Conservation (phyloP, 2,113 vertebrate genomes). For the Alectura lathami region DNA sequence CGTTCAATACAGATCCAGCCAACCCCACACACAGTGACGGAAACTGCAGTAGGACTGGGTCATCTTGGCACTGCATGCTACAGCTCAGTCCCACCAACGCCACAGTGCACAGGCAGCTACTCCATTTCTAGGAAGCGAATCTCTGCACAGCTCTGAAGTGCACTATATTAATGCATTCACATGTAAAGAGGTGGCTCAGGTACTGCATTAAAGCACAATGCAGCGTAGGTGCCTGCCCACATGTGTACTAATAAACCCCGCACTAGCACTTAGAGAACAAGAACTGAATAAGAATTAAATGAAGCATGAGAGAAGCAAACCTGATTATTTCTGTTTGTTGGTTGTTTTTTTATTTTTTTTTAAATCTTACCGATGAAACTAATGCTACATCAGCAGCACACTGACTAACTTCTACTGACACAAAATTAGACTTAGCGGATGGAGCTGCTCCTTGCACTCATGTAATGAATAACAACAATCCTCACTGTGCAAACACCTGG, state of each 20-base stretch:
- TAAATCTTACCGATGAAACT: background rate
- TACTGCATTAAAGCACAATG: background rate
- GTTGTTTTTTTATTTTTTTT: background rate
- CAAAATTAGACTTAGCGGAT: background rate
- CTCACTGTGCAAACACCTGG: background rate
- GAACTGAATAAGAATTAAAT: background rate
- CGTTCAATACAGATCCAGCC: background rate
- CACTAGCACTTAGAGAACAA: background rate
- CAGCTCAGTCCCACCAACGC: background rate
- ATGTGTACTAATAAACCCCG: conserved; percentile 31
- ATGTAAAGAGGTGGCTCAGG: conserved; percentile 10
- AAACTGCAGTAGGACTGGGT: background rate
- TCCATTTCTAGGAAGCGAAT: background rate
- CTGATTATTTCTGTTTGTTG: background rate
- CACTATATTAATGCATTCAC: background rate
- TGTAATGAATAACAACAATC: background rate
- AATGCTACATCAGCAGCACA: background rate
- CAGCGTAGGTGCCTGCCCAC: conserved; percentile 49
- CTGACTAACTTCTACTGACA: background rate
- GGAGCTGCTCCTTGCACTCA: background rate
- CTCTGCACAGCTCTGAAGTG: background rate
- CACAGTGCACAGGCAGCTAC: background rate
- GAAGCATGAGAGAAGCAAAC: background rate
- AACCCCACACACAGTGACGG: background rate
- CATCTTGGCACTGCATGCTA: rapidly evolving